Percentiles rank a stretch among this genome's conserved stretches.
These are phyloP conservation scores for Halichoeres trimaculatus DNA, from an alignment of 2,113 vertebrate species.

Conservation along the genomic window DNA sequence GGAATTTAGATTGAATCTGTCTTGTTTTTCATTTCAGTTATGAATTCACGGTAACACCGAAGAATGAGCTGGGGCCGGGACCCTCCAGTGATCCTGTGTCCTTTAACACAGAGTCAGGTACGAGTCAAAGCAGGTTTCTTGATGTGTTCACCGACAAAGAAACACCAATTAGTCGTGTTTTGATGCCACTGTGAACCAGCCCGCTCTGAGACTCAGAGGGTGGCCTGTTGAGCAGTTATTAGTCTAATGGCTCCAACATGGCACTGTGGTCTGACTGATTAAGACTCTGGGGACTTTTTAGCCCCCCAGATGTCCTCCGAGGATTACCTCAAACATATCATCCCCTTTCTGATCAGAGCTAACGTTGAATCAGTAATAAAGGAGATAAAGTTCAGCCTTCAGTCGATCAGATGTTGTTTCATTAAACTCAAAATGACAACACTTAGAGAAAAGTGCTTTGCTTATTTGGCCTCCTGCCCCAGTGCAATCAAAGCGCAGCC, in stretches of 20 bases:
- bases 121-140: slow-evolving; percentile 36
- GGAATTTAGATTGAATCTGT: slow-evolving; percentile 6
- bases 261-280: slow-evolving; percentile 35
- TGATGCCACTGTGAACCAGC: slow-evolving; percentile 18
- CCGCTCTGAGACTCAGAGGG: slow-evolving; percentile 24
- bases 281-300: slow-evolving; percentile 31
- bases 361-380: background rate
- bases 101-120: slow-evolving; percentile 97
- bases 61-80: slow-evolving; percentile 91
- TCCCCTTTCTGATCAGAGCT: slow-evolving; percentile 18
- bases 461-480: slow-evolving; percentile 33
- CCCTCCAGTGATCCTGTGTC: slow-evolving; percentile 88
- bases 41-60: slow-evolving; percentile 93
- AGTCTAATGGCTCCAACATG: slow-evolving; percentile 69
- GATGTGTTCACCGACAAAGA: slow-evolving; percentile 3
- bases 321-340: slow-evolving; percentile 27
- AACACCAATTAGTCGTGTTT: slow-evolving; percentile 1
- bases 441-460: slow-evolving; percentile 16
- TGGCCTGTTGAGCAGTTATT: slow-evolving; percentile 48
- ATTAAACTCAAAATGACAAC: slow-evolving; percentile 29
- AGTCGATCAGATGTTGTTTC: slow-evolving; percentile 14
- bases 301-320: slow-evolving; percentile 40
- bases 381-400: background rate
- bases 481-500: slow-evolving; percentile 41
- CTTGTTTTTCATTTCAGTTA: slow-evolving; percentile 84